Evolutionary conservation across 2,888 invertebrate species (phyloP), one percentile per base, ranked within the genome.

Genomic region (Noctua janthe): DNA sequence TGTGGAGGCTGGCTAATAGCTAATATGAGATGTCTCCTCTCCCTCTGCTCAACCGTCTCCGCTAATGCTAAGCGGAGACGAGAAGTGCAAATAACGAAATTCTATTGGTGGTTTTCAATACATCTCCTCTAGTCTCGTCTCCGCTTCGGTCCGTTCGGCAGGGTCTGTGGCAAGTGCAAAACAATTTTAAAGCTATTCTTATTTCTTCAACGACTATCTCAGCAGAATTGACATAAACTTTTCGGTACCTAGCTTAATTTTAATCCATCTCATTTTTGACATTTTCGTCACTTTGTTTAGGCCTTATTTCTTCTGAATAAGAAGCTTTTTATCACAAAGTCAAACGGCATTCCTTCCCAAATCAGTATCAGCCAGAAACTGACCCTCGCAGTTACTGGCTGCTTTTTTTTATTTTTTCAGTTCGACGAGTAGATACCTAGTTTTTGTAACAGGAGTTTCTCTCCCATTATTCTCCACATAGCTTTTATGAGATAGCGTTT

Each of bases 401-500:
- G 7, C 4, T n/a, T 59, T n/a, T 11, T n/a, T 59, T n/a, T 59
- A 29, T 0, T 13, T 11, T 59, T 59, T 49, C 49, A 7, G 0
- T 20, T 54, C 1, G 54, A 54, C 17, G 54, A 20, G 20, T 54
- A 69, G 17, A 64, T 35, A 35, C 35, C 17, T 39, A 66, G 10
- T 23, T 23, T 23, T 0, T 43, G 15, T 76, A 47, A n/a, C 17
- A 82, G 23, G 13, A 43, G 23, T n/a, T n/a, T 15, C 15, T n/a
- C 23, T 51, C n/a, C 43, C 23, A 85, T 66, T 74, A 75, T 43
- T 71, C 43, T 64, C 20, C 62, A 64, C 72, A 67, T 35, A 69
- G 74, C 72, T 83, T 81, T 82, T 81, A 81, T 54, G 76, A 70
- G 64, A 64, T 54, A 47, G 17, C 71, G 71, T 73, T 81, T 75